Percentiles rank a stretch among this genome's conserved stretches.
phyloP scores from a whole-genome alignment of 2,113 vertebrate species.

The Crotalus horridus region DNA sequence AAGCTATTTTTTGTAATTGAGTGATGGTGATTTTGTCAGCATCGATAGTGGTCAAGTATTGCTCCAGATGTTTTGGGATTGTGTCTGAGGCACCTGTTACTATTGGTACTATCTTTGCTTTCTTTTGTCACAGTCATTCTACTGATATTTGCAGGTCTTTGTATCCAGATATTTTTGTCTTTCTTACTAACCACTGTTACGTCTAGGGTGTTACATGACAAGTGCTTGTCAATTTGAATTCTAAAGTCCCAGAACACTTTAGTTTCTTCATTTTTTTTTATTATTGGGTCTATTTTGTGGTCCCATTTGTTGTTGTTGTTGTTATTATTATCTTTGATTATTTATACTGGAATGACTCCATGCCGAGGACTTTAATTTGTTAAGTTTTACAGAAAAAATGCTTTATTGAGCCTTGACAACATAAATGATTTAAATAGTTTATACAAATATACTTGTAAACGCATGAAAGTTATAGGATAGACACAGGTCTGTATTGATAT shows the following conservation, averaged over 20 bases:
- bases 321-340: background rate
- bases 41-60: too few species aligned
- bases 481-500: background rate
- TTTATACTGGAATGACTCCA: background rate
- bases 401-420: background rate
- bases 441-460: background rate
- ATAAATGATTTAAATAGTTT: background rate
- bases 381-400: background rate
- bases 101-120: background rate
- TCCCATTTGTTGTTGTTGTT: background rate
- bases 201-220: background rate
- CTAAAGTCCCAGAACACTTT: background rate
- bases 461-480: background rate
- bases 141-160: background rate
- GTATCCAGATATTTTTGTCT: background rate
- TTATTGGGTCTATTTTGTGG: background rate
- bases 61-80: background rate
- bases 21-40: too few species aligned
- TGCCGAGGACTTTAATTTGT: background rate
- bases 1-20: too few species aligned
- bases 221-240: background rate
- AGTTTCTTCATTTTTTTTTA: background rate
- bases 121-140: background rate
- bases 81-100: background rate
- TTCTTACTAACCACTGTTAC: background rate